Evolutionary conservation across 2,888 invertebrate species (phyloP).

Genomic region (Sphaerophoria taeniata): DNA sequence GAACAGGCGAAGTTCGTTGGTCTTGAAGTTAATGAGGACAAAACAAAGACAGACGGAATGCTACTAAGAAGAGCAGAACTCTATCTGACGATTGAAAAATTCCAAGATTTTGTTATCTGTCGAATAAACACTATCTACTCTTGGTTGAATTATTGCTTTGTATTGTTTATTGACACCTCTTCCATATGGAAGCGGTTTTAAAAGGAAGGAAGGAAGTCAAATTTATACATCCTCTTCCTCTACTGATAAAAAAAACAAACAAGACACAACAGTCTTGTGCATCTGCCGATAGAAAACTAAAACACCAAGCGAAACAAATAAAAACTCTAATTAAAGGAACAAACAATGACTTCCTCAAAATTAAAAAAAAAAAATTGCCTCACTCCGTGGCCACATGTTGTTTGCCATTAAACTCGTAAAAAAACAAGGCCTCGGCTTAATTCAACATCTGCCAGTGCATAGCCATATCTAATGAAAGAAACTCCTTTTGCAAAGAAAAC

Average conservation of each 20-base stretch:
- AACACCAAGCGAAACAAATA: constrained; percentile 46
- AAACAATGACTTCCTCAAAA: constrained; percentile 60
- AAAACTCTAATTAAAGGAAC: constrained; percentile 67
- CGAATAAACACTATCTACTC: too few species aligned
- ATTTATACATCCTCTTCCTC: constrained; percentile 51
- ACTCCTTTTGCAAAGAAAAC: constrained; percentile 65
- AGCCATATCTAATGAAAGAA: constrained; percentile 29
- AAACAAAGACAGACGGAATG: too few species aligned
- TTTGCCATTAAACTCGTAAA: constrained; percentile 56
- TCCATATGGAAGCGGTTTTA: not conserved
- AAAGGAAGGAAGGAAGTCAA: constrained; percentile 11
- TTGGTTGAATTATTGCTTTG: too few species aligned
- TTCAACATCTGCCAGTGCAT: constrained; percentile 61
- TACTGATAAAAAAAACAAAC: constrained; percentile 27
- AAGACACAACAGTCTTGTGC: constrained; percentile 22
- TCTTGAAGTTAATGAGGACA: too few species aligned
- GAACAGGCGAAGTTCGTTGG: too few species aligned
- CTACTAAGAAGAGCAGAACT: too few species aligned
- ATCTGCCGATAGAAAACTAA: constrained; percentile 59
- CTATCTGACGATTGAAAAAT: too few species aligned
- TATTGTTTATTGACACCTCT: constrained; percentile 9
- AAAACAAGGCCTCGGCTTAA: constrained; percentile 27
- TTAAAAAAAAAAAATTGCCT: constrained; percentile 40
- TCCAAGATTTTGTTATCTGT: too few species aligned
- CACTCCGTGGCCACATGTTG: constrained; percentile 69